Conservation (phyloP, 2,888 invertebrate species). For the Aphodius sticticus region DNA sequence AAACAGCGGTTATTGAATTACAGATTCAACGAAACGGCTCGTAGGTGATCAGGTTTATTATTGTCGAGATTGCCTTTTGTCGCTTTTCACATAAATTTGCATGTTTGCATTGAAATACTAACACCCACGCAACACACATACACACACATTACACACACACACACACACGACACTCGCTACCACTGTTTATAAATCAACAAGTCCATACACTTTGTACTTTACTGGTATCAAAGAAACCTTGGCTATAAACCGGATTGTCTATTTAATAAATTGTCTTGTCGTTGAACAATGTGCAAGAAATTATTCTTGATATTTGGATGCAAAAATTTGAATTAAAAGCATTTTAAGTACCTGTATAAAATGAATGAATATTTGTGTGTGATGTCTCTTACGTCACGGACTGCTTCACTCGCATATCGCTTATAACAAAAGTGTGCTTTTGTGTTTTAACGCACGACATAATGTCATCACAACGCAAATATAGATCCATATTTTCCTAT, state of each 20-base stretch:
- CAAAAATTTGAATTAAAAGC: no score
- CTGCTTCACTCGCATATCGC: no score
- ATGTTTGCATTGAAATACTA: not conserved
- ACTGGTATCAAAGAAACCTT: not conserved
- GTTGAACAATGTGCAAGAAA: no score
- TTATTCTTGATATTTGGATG: no score
- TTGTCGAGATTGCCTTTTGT: constrained; percentile 4
- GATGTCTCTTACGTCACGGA: no score
- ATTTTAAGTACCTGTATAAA: no score
- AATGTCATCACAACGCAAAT: no score
- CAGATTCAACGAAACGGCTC: not conserved
- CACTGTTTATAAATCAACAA: not conserved
- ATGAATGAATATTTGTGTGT: no score
- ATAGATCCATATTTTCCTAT: no score
- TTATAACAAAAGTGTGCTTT: no score
- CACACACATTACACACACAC: not conserved
- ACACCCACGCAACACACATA: not conserved
- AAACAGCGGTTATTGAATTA: not conserved
- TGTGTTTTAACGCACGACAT: no score
- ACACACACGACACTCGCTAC: not conserved
- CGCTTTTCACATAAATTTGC: not conserved
- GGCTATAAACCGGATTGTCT: not conserved
- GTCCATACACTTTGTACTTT: not conserved
- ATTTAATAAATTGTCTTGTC: not conserved
- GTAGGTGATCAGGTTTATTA: not conserved